Base-by-base conservation (phyloP, 2,888 invertebrate genomes). In the Halictus quadricinctus region DNA sequence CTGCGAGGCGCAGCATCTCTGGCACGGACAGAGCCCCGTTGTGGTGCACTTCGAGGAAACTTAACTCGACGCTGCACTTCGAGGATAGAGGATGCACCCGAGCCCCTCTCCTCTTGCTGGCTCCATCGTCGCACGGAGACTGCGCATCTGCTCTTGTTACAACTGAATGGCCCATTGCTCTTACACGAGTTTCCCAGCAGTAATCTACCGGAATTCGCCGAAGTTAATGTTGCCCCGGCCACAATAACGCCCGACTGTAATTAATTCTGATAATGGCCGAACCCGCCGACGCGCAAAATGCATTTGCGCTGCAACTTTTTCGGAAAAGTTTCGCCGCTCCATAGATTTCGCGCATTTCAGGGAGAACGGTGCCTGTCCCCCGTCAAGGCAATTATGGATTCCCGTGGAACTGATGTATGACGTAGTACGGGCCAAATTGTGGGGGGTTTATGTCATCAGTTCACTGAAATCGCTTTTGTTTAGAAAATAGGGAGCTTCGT, bases 1-100 rank as follows among this genome's bases (percentile, higher is more conserved):
- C 89, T 83, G 79, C 88, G 84, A 80, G 86, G 76, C 64, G 77
- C 84, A 88, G 86, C 89, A 88, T 89, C 88, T 70, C 72, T 84
- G 84, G 88, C 88, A 87, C 82, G 88, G 81, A 72, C 79, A 73
- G 83, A 70, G 79, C 46, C 76, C 78, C 72, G 79, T 79, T 85
- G 84, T 76, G 84, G 84, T 85, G 75, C 79, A 76, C 84, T 80
- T 74, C 54, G 60, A 84, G 73, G 80, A 84, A 85, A 85, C 85
- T 85, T 85, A 85, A 83, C 84, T 80, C 76, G 80, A 79, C 76
- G 76, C 79, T 72, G 75, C 77, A 69, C 84, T 79, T 64, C 74
- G 83, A 72, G 41, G 36, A 41, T 36, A 18, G 81, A 15, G 41
- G 77, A 25, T 41, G 43, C 58, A 60, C 70, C 7, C 5, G 29